These are phyloP conservation scores for Sarcophaga rosellei DNA, from an alignment of 2,888 invertebrate species.

Conservation along the genomic window DNA sequence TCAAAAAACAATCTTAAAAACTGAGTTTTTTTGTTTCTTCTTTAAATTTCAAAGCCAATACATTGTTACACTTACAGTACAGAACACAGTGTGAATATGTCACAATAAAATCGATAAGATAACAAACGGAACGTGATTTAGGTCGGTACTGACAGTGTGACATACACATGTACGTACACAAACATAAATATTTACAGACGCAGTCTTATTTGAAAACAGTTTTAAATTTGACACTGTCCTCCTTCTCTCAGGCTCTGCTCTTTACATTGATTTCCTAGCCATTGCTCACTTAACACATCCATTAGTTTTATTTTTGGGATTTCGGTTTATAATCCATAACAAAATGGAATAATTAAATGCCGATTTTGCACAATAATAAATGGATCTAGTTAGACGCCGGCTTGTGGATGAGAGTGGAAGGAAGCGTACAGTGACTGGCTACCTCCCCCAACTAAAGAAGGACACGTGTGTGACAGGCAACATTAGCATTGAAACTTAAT, in stretches of 20 bases:
- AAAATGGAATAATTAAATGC: slow-evolving; percentile 78
- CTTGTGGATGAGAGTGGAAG: background rate
- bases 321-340: slow-evolving; percentile 75
- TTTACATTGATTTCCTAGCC: slow-evolving; percentile 6
- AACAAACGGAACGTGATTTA: slow-evolving; percentile 55
- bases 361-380: slow-evolving; percentile 74
- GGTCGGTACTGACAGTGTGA: slow-evolving; percentile 49
- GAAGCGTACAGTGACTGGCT: slow-evolving; percentile 33
- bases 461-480: slow-evolving; percentile 79
- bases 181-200: background rate
- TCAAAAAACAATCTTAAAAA: slow-evolving; percentile 58
- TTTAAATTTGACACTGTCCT: background rate
- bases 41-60: slow-evolving; percentile 45
- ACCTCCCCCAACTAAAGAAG: slow-evolving; percentile 41
- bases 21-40: slow-evolving; percentile 42
- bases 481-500: slow-evolving; percentile 80
- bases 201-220: background rate
- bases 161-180: slow-evolving; percentile 29
- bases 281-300: slow-evolving; percentile 66
- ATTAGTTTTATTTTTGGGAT: slow-evolving; percentile 62
- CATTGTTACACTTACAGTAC: slow-evolving; percentile 24
- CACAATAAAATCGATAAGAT: slow-evolving; percentile 65
- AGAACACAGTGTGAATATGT: slow-evolving; percentile 58
- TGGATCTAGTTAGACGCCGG: background rate
- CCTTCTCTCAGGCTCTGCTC: slow-evolving; percentile 10